Evolutionary conservation across 2,888 invertebrate genomes (phyloP).

Genomic region (Sisyra nigra): DNA sequence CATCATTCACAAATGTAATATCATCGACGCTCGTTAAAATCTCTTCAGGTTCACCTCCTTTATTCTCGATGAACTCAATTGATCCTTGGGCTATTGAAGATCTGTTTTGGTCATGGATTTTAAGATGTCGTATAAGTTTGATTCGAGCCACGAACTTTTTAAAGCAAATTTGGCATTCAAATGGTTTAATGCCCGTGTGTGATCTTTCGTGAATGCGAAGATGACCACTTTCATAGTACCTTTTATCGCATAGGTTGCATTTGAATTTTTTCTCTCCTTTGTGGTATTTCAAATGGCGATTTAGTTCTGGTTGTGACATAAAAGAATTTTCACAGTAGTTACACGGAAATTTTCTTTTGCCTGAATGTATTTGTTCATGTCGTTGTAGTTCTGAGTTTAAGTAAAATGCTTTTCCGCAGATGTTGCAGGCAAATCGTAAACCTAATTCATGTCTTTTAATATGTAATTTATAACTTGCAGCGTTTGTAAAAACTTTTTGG

Average conservation of each 20-base stretch:
- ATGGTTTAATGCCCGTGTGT: slow-evolving; percentile 23
- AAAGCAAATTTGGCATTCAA: slow-evolving; percentile 19
- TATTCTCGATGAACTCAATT: slow-evolving; percentile 3
- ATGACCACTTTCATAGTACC: slow-evolving; percentile 22
- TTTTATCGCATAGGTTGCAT: slow-evolving; percentile 20
- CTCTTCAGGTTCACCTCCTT: neutral
- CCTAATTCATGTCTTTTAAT: slow-evolving; percentile 20
- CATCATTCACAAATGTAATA: slow-evolving; percentile 4
- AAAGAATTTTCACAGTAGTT: slow-evolving; percentile 21
- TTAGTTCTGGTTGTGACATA: slow-evolving; percentile 20
- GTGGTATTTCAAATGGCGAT: slow-evolving; percentile 22
- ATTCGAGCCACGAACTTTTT: slow-evolving; percentile 22
- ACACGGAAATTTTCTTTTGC: slow-evolving; percentile 19
- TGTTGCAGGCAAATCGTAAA: slow-evolving; percentile 17
- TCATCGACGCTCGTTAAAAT: neutral
- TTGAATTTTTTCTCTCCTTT: slow-evolving; percentile 20
- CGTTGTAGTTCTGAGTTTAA: slow-evolving; percentile 20
- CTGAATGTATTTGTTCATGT: slow-evolving; percentile 20
- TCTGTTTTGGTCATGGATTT: slow-evolving; percentile 16
- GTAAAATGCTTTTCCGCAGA: slow-evolving; percentile 21
- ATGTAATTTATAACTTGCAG: slow-evolving; percentile 20
- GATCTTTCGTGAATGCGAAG: slow-evolving; percentile 21
- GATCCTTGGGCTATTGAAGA: slow-evolving; percentile 8
- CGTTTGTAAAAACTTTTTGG: slow-evolving; percentile 19
- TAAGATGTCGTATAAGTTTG: slow-evolving; percentile 21